These are phyloP conservation scores for Trematocara zebra DNA, from an alignment of 2,113 vertebrate species.

Conservation along the genomic window DNA sequence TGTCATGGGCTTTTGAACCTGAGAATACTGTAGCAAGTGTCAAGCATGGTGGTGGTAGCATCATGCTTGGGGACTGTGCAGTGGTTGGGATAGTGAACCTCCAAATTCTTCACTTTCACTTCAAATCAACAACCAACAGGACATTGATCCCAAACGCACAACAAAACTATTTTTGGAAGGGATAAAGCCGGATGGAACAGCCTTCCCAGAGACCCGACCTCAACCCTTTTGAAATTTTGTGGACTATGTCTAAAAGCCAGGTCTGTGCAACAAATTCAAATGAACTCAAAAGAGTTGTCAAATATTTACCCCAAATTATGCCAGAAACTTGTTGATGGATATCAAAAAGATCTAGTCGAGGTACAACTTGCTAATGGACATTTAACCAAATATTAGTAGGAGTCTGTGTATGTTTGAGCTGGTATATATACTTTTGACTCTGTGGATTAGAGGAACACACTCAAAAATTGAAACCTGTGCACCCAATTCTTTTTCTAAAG, in stretches of 20 bases:
- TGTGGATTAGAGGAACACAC: accelerated
- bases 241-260: neutral
- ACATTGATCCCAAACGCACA: neutral
- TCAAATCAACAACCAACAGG: neutral
- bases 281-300: neutral
- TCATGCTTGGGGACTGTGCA: neutral
- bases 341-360: neutral
- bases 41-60: accelerated
- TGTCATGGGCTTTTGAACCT: neutral
- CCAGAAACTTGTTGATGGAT: neutral
- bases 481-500: neutral
- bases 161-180: neutral
- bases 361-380: neutral
- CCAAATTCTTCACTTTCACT: neutral
- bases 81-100: neutral
- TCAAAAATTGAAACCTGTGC: neutral
- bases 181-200: accelerated
- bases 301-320: neutral
- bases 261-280: neutral
- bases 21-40: neutral
- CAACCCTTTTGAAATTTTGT: neutral
- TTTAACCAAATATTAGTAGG: neutral
- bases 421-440: neutral
- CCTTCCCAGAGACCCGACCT: neutral
- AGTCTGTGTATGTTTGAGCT: neutral